Evolutionary conservation across 2,113 vertebrate genomes (phyloP).

Genomic region (Chloebia gouldiae): DNA sequence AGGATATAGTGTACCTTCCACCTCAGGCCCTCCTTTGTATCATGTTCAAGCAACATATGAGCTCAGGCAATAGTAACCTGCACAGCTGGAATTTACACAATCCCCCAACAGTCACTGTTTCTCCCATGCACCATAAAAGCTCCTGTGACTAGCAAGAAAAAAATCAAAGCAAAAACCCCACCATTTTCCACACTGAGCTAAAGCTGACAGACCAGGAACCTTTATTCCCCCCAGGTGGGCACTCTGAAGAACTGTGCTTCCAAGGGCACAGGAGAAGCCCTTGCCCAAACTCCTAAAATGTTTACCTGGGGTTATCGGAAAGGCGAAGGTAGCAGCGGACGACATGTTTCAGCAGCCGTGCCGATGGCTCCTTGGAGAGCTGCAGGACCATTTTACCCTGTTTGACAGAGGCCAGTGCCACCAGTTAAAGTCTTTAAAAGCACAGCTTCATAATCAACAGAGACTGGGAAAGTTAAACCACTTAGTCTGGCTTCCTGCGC

Average conservation of each 20-base stretch:
- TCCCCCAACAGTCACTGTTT: not conserved
- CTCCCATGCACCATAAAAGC: not conserved
- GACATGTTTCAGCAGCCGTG: constrained; percentile 93
- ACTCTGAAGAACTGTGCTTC: not conserved
- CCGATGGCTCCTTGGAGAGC: constrained; percentile 95
- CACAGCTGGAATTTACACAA: not conserved
- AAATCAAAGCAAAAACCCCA: not conserved
- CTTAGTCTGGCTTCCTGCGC: rapidly evolving
- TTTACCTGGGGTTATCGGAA: constrained; percentile 97
- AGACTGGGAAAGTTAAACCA: not conserved
- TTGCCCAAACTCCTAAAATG: constrained; percentile 62
- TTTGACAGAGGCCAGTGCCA: constrained; percentile 18
- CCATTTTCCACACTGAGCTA: not conserved
- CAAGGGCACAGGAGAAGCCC: not conserved
- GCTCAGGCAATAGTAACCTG: not conserved
- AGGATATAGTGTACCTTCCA: not conserved
- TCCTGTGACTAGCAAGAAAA: not conserved
- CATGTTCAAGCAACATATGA: not conserved
- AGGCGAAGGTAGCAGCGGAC: constrained; percentile 98
- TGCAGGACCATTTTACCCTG: constrained; percentile 99
- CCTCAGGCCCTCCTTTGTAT: not conserved
- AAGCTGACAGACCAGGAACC: not conserved
- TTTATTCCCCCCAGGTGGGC: rapidly evolving
- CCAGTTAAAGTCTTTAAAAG: not conserved
- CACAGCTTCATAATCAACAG: not conserved